Base-by-base conservation (phyloP, 2,113 vertebrate genomes). In the Bos indicus region DNA sequence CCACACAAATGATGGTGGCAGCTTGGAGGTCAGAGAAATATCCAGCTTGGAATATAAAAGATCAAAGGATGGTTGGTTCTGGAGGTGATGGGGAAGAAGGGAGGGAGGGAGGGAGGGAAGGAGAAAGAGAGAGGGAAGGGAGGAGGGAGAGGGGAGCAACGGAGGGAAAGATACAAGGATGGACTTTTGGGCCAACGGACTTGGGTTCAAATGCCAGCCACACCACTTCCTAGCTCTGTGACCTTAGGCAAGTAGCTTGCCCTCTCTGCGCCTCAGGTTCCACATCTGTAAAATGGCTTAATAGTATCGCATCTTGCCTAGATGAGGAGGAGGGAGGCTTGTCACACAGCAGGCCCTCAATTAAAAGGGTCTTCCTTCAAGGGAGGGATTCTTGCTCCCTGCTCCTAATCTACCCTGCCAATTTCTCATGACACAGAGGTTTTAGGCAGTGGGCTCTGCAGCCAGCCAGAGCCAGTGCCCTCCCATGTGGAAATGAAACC, bases 221-320 rank as follows among this genome's bases (percentile, higher is more conserved):
- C 6, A 5, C 80, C 30, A 8, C 33, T 36, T 19, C 43, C 56
- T 78, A 8, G 56, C 57, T 56, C 28, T 91, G 94, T 16, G 67
- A 48, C 16, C 36, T 33, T 33, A 30, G 28, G 40, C 54, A 19
- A 54, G 11, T 14, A 78, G 52, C 46, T 23, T 51, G 10, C 5
- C 51, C 23, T 82, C 92, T 13, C 52, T 1, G 52, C 17, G 36
- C 78, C 78, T 97, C 80, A 16, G 23, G 15, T 54, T 86, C 26
- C 43, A 28, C 9, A 25, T 30, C 60, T 59, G 43, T 57, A 46
- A 88, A 60, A 48, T 25, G 40, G 57, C n/a, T 67, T 6, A 12
- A 4, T 40, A 9, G 15, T 6, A 48, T 7, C 0, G 0, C 21
- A 6, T 21, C 26, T 43, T 33, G 16, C 26, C n/a, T 9, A 25